These are phyloP conservation scores for Rhinolophus sinicus DNA, from an alignment of 2,113 vertebrate genomes.

Conservation along the genomic window DNA sequence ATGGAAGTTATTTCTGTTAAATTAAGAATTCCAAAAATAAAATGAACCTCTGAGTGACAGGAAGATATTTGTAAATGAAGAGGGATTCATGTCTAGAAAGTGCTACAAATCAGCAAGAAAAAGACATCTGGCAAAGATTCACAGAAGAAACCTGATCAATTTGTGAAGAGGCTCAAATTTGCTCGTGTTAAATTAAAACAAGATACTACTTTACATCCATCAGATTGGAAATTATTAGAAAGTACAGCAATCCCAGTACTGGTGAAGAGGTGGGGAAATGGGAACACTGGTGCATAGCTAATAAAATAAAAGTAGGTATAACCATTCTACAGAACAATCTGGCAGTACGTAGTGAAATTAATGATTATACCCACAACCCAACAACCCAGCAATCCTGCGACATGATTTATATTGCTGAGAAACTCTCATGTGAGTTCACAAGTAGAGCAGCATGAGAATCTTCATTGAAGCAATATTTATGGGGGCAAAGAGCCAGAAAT, in stretches of 20 bases:
- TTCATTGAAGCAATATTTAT: background rate
- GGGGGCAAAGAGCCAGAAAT: background rate
- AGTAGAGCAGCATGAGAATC: background rate
- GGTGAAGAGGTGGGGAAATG: background rate
- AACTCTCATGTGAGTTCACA: background rate
- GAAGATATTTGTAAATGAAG: background rate
- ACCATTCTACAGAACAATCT: background rate
- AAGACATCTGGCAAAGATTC: background rate
- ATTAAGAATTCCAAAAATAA: background rate
- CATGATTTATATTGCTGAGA: background rate
- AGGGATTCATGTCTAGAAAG: background rate
- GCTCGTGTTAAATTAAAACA: background rate
- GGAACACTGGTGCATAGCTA: background rate
- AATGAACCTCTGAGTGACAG: background rate
- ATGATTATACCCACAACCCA: background rate
- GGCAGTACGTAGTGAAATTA: background rate
- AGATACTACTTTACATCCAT: background rate
- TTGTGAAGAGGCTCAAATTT: background rate
- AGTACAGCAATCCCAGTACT: background rate
- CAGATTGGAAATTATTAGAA: background rate
- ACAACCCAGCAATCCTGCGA: background rate
- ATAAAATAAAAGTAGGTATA: background rate
- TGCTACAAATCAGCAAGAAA: background rate
- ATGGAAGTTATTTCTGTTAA: background rate
- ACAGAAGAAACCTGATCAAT: background rate